Conservation (phyloP, 2,888 invertebrate genomes). For the Sarcophaga subvicina region DNA sequence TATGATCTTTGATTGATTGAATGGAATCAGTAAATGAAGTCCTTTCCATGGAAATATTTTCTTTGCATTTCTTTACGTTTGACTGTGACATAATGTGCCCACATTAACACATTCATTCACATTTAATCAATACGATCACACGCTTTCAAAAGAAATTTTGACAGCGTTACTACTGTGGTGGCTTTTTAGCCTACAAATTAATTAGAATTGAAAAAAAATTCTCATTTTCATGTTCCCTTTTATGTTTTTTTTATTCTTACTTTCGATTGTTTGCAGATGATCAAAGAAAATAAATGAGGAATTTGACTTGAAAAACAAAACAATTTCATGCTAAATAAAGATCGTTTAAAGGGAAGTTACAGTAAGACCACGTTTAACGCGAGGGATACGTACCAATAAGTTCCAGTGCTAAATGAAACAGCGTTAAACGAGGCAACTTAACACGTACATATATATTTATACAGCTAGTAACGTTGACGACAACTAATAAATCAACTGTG, state of each 20-base stretch:
- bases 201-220: slow-evolving; percentile 43
- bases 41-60: slow-evolving; percentile 37
- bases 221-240: slow-evolving; percentile 19
- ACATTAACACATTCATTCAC: slow-evolving; percentile 67
- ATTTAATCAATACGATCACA: background rate
- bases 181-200: slow-evolving; percentile 50
- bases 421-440: too few species aligned
- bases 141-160: slow-evolving; percentile 5
- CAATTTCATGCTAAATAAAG: slow-evolving; percentile 41
- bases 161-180: slow-evolving; percentile 28
- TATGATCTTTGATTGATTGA: slow-evolving; percentile 44
- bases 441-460: too few species aligned
- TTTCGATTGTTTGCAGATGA: slow-evolving; percentile 1
- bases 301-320: slow-evolving; percentile 33
- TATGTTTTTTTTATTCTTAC: background rate
- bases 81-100: slow-evolving; percentile 66
- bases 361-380: too few species aligned
- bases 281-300: slow-evolving; percentile 36
- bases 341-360: background rate
- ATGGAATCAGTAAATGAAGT: slow-evolving; percentile 23
- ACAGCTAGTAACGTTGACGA: too few species aligned
- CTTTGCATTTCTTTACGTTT: background rate
- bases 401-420: too few species aligned
- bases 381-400: too few species aligned
- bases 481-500: too few species aligned